These are phyloP conservation scores for Rhopilema esculentum DNA, from an alignment of 30 jellyfish, hydroid and myxozoan species.

Conservation along the genomic window DNA sequence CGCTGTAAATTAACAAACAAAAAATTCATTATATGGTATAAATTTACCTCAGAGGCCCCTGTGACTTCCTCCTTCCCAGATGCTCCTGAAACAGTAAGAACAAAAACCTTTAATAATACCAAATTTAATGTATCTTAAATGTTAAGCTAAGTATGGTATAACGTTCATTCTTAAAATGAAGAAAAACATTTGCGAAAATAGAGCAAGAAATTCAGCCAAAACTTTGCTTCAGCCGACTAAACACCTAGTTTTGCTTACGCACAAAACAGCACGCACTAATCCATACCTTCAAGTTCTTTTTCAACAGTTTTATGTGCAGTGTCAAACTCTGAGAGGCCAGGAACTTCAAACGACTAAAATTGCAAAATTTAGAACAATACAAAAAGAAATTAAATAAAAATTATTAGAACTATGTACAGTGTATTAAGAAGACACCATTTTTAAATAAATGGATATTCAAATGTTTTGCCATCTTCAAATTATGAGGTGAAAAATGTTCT, in stretches of 20 bases:
- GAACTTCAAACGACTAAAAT: conserved; percentile 63
- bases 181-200: not conserved
- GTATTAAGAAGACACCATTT: not conserved
- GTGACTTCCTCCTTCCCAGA: conserved; percentile 23
- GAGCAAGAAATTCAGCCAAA: not conserved
- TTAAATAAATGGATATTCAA: too few relatives aligned
- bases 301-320: not conserved
- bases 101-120: not conserved
- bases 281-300: conserved; percentile 10
- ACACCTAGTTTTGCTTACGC: too few relatives aligned
- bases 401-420: not conserved
- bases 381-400: not conserved
- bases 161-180: too few relatives aligned
- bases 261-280: too few relatives aligned
- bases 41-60: conserved; percentile 45
- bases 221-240: too few relatives aligned
- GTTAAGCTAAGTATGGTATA: too few relatives aligned
- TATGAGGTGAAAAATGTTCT: not conserved
- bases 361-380: not conserved
- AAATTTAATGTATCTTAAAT: too few relatives aligned
- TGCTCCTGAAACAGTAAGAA: not conserved
- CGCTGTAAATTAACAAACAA: too few relatives aligned
- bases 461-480: not conserved
- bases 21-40: too few relatives aligned
- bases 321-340: conserved; percentile 54